A percentile compares a stretch with the other conserved stretches of the same genome.
Conservation (phyloP, 2,888 invertebrate species). For the Heteromurus nitidus region DNA sequence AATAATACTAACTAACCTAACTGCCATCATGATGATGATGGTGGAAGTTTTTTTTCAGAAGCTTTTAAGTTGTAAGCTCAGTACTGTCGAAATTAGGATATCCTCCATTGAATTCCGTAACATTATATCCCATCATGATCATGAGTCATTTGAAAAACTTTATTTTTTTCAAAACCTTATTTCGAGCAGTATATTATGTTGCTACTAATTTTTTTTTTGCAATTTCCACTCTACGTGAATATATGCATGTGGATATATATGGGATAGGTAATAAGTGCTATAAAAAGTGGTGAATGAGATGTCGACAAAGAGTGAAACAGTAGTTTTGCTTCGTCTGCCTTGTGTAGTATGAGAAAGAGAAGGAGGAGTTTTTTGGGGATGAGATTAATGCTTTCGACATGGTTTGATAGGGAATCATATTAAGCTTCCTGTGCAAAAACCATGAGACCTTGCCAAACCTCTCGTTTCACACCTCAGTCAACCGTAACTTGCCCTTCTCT, state of each 20-base stretch:
- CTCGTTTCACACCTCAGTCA: slow-evolving; percentile 71
- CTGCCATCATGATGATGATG: no score
- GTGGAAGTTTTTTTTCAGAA: no score
- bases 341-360: slow-evolving; percentile 53
- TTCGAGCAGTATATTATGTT: not conserved
- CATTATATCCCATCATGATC: not conserved
- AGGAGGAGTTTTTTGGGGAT: slow-evolving; percentile 67
- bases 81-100: slow-evolving; percentile 4
- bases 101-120: slow-evolving; percentile 25
- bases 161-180: not conserved
- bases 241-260: no score
- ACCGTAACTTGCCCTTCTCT: slow-evolving; percentile 69
- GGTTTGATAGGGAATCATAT: slow-evolving; percentile 71
- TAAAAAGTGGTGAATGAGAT: slow-evolving; percentile 49
- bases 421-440: slow-evolving; percentile 71
- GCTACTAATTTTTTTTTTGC: slow-evolving; percentile 13
- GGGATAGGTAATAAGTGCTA: not conserved
- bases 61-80: no score
- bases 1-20: no score
- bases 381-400: slow-evolving; percentile 71
- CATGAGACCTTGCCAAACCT: slow-evolving; percentile 72
- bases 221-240: not conserved
- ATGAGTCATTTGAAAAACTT: not conserved
- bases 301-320: no score
- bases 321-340: no score